Evolutionary conservation across 2,797 vertebrate genomes (phyloP), one percentile per base, ranked within the genome.

Genomic region (Oreochromis mossambicus): DNA sequence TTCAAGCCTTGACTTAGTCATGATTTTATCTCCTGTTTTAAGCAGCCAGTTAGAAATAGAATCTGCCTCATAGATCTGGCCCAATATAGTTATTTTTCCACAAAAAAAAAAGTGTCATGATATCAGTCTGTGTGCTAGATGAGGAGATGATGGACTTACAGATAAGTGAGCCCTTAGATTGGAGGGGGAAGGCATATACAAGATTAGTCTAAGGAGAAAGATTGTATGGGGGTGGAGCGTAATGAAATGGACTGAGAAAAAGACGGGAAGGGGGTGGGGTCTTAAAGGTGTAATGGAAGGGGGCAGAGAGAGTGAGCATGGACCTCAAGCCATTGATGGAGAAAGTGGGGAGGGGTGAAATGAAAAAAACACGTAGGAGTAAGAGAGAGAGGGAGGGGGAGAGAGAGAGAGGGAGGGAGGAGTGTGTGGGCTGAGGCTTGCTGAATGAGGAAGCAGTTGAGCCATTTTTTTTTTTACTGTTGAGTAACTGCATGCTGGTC

Each of bases 381-480:
- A 7, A 61, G 58, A 34, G 56, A 61, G 56, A 34, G 29, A 15
- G 91, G 36, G 84, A 90, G 48, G 54, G 55, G 2, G 36, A 4
- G 94, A 84, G 91, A 89, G 93, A 91, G 36, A 15, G 13, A 14
- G 61, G n/a, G 61, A 41, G 61, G 63, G 58, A 61, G 93, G 93
- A 85, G 86, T 94, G 94, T 93, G 95, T 95, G 95, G 95, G 96
- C 94, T 93, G 96, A 95, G 94, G 87, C 95, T 93, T 84, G 86
- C 92, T 96, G 95, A 97, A 97, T 95, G 95, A 97, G 96, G 96
- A 96, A 97, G 96, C 96, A 91, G 95, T 91, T 94, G 94, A 96
- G 96, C 96, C 96, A 97, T 61, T 61, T 61, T 61, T 61, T 56
- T 96, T 96, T 96, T 97, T 96, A 95, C 95, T 94, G 93, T 96